Evolutionary conservation across 2,113 vertebrate species (phyloP).

Genomic region (Oryzias curvinotus): DNA sequence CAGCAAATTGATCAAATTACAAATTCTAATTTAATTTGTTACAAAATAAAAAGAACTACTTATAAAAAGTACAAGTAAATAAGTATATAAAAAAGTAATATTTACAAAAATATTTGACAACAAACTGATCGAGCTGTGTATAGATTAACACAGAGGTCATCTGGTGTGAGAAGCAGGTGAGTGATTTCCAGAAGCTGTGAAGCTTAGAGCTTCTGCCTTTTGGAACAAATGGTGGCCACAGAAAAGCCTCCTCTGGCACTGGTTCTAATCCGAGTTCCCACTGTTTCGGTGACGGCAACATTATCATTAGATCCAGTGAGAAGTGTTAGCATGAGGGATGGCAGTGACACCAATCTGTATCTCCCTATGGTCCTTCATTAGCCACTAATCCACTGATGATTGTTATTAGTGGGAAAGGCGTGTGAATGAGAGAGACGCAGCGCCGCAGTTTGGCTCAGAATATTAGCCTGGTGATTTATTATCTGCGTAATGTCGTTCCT

Average conservation of each 20-base stretch:
- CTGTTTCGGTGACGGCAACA: conserved; percentile 51
- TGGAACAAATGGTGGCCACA: conserved; percentile 4
- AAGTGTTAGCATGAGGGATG: conserved; percentile 57
- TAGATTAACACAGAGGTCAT: no score
- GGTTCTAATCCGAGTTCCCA: conserved; percentile 36
- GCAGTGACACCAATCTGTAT: conserved; percentile 37
- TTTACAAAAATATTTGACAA: no score
- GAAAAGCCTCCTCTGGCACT: conserved; percentile 19
- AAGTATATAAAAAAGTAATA: no score
- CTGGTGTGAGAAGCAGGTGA: no score
- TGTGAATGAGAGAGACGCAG: conserved; percentile 18
- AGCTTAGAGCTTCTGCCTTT: not conserved
- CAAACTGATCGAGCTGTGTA: no score
- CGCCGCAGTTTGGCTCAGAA: conserved; percentile 54
- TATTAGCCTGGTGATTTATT: conserved; percentile 69
- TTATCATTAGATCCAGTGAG: conserved; percentile 55
- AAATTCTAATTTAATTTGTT: no score
- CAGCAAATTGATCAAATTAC: no score
- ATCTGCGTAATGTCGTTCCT: conserved; percentile 56
- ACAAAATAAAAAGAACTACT: no score
- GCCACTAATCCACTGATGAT: conserved; percentile 69
- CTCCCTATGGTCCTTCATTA: conserved; percentile 66
- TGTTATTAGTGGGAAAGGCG: conserved; percentile 50
- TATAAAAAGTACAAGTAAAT: no score
- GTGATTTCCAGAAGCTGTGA: no score